Base-by-base conservation (phyloP, 1,140 invertebrate species). In the Conus betulinus region DNA sequence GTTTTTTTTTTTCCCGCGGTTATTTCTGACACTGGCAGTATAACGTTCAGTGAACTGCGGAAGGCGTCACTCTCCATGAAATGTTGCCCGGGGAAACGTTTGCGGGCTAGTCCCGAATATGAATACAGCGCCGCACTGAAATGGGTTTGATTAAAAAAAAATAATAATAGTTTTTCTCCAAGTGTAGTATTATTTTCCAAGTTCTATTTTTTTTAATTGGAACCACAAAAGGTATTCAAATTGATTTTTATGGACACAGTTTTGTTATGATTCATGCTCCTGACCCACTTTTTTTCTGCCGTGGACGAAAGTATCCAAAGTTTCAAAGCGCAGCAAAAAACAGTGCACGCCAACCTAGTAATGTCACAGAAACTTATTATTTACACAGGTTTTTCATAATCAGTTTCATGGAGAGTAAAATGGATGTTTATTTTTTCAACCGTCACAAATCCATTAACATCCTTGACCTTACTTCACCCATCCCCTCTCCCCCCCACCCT, bases 11-110 rank as follows among this genome's bases (percentile, higher is more conserved):
- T 88, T 85, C 84, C 76, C 76, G 84, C 84, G 67, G 79, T 85
- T 88, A 83, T 0, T 39, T 39, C 84, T 85, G 85, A 74, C 79
- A 84, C 83, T 53, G 83, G 25, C 53, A 7, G 23, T 79, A 39
- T 15, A 74, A 84, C 57, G 57, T 87, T 88, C 52, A 84, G 52
- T 71, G 55, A 57, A 51, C 76, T n/a, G 55, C 86, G 74, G 25
- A 23, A 81, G 86, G 91, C 90, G 91, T 91, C 91, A 87, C 89
- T 89, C 89, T 87, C 90, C 87, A 81, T 88, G 81, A 89, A 82
- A 67, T 90, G 92, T 93, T 93, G 92, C 91, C 91, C 87, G 85
- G 88, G 90, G 91, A 90, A 84, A 92, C 90, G 83, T 83, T 89
- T 78, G 87, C 55, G 55, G 84, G 17, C 23, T 63, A 89, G 74